Conservation (phyloP, 2,113 vertebrate species). For the Centropus unirufus region DNA sequence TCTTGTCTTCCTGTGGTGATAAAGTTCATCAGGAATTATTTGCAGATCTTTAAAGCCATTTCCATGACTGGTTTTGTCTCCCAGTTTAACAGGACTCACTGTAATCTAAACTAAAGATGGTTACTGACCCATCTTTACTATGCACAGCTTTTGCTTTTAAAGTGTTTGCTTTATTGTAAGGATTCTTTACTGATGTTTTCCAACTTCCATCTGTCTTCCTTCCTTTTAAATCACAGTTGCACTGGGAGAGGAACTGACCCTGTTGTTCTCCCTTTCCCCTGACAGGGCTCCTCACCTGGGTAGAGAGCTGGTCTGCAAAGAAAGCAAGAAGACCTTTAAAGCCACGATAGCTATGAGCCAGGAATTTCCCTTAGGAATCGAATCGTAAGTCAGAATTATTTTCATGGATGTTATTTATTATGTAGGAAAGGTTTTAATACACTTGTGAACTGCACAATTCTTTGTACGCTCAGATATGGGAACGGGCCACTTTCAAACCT, state of each 20-base stretch:
- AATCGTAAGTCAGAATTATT: slow-evolving; percentile 86
- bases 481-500: background rate
- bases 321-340: slow-evolving; percentile 99
- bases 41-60: background rate
- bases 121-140: background rate
- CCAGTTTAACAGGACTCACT: background rate
- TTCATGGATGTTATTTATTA: rapidly evolving
- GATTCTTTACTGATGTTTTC: background rate
- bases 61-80: background rate
- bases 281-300: slow-evolving; percentile 94
- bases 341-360: slow-evolving; percentile 99
- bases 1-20: background rate
- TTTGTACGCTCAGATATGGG: rapidly evolving
- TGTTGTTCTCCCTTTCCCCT: background rate
- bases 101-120: background rate
- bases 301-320: slow-evolving; percentile 96
- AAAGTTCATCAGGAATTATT: background rate
- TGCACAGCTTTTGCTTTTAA: background rate
- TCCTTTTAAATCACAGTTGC: background rate
- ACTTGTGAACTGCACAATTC: background rate
- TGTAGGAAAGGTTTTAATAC: rapidly evolving
- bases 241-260: background rate
- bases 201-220: background rate
- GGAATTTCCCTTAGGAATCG: slow-evolving; percentile 95
- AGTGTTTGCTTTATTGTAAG: background rate